Conservation (phyloP, 2,797 vertebrate genomes). For the Phaenicophaeus curvirostris region DNA sequence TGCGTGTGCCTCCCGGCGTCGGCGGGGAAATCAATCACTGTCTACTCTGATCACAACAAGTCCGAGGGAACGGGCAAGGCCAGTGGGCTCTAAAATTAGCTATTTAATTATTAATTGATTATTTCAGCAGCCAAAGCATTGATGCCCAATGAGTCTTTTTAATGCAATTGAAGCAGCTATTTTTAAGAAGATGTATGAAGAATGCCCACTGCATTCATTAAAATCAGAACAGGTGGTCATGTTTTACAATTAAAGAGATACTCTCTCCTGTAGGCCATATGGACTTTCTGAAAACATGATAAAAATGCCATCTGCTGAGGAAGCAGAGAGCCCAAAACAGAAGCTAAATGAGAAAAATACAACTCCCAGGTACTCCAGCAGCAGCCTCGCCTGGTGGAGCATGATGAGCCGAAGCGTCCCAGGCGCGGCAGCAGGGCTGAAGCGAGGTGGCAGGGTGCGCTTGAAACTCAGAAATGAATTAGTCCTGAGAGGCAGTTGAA, state of each 20-base stretch:
- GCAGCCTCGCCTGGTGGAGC: background rate
- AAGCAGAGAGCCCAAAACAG: conserved; percentile 19
- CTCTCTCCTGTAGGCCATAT: conserved; percentile 58
- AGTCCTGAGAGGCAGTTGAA: background rate
- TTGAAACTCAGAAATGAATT: background rate
- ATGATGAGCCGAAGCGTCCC: background rate
- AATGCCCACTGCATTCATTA: conserved; percentile 53
- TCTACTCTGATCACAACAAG: conserved; percentile 22
- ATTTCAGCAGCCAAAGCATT: conserved; percentile 31
- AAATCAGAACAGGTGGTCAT: conserved; percentile 64
- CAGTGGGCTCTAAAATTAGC: conserved; percentile 65
- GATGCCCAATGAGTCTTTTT: background rate
- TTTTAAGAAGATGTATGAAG: conserved; percentile 59
- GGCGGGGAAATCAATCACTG: conserved; percentile 58
- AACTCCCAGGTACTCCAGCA: conserved; percentile 17
- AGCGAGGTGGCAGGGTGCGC: background rate
- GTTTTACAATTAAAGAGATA: conserved; percentile 68
- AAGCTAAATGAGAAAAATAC: conserved; percentile 43
- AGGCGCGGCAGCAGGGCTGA: accelerated
- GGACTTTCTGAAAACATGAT: conserved; percentile 51
- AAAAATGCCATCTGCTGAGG: conserved; percentile 68
- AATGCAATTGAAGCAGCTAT: conserved; percentile 39
- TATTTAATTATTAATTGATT: conserved; percentile 75
- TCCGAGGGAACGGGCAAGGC: background rate
- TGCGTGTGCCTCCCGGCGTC: background rate